Evolutionary conservation across 2,113 vertebrate genomes (phyloP).

Genomic region (Collichthys lucidus): DNA sequence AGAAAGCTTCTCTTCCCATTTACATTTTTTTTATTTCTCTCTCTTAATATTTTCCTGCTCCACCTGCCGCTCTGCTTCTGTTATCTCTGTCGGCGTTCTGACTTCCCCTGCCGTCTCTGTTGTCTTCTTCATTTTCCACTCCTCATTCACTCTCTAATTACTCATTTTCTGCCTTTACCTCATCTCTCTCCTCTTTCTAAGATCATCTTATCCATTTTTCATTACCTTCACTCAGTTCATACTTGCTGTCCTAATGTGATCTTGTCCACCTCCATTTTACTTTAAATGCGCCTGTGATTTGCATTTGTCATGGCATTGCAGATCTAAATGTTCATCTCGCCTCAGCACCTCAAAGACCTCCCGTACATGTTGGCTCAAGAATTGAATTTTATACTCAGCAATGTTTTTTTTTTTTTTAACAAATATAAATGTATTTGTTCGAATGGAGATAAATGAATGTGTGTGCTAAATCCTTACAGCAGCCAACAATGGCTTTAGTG

Average conservation of each 20-base stretch:
- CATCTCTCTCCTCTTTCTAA: not conserved
- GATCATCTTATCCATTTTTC: constrained; percentile 2
- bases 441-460: not conserved
- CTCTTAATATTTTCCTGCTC: constrained; percentile 6
- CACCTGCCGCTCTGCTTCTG: not conserved
- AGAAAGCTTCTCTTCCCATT: not conserved
- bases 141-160: constrained; percentile 19
- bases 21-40: not conserved
- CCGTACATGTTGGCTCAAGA: not conserved
- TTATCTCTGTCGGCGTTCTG: constrained; percentile 1
- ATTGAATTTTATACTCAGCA: too few relatives aligned
- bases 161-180: constrained; percentile 12
- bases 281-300: not conserved
- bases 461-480: not conserved
- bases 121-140: constrained; percentile 14
- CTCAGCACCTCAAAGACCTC: not conserved
- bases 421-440: not conserved
- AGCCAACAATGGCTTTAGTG: not conserved
- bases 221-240: constrained; percentile 3
- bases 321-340: not conserved
- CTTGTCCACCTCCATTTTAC: not conserved
- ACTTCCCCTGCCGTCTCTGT: not conserved
- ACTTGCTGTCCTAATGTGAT: not conserved
- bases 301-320: not conserved
- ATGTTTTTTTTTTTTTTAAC: not conserved